Evolutionary conservation across 2,797 vertebrate species (phyloP).

Genomic region (Cryptoprocta ferox): DNA sequence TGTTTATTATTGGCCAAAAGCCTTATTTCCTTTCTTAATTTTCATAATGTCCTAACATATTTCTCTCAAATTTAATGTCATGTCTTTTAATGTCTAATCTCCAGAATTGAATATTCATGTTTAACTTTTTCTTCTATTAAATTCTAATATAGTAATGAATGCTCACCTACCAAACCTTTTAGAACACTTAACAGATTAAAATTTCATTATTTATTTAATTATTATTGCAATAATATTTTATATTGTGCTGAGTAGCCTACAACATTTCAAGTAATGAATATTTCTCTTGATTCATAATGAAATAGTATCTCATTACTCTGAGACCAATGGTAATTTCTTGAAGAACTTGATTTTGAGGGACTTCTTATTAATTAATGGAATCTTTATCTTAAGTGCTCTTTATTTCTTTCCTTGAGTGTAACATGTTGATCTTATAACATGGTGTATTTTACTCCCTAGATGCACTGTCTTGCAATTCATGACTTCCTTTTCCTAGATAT

Average conservation of each 20-base stretch:
- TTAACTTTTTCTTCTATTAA: neutral
- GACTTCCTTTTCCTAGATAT: neutral
- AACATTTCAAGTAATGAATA: neutral
- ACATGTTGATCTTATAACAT: neutral
- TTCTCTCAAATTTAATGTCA: neutral
- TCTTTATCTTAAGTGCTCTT: neutral
- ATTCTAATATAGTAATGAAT: neutral
- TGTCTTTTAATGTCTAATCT: neutral
- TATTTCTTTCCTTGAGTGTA: neutral
- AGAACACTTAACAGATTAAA: neutral
- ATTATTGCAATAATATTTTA: neutral
- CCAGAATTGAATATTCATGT: neutral
- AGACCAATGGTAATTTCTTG: neutral
- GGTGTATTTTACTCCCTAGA: neutral
- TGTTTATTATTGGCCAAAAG: neutral
- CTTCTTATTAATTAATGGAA: neutral
- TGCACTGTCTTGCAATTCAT: neutral
- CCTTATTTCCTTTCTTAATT: neutral
- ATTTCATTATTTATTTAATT: neutral
- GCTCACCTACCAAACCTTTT: neutral
- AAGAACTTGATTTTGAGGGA: slow-evolving; percentile 9
- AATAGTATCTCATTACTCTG: slow-evolving; percentile 1
- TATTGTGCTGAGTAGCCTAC: neutral
- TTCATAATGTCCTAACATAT: neutral
- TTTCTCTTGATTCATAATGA: slow-evolving; percentile 31